Evolutionary conservation across 2,888 invertebrate genomes (phyloP), one percentile per base, ranked within the genome.

Genomic region (Lasioglossum figueresi): DNA sequence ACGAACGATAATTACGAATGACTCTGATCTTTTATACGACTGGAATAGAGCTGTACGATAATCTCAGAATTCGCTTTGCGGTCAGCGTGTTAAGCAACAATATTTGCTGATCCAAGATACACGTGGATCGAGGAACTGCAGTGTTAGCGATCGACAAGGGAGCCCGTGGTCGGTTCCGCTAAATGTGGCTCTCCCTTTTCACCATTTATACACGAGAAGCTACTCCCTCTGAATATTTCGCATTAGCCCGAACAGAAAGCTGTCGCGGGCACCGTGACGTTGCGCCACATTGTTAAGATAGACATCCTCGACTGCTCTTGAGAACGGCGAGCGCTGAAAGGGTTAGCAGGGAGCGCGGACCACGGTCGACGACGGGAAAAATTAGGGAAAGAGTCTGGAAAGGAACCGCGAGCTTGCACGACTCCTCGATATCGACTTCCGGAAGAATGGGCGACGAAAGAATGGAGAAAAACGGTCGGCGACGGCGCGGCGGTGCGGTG

Each of bases 361-460:
- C 59, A 66, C 34, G 66, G 66, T 66, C 66, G 66, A 34, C 68
- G 66, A 10, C 19, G 19, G 34, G n/a, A 16, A 48, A 68, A 73
- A 82, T 74, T 74, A 37, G 34, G 23, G 59, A 59, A 77, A 72
- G 37, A 8, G n/a, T 40, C 59, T n/a, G 27, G 27, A 77, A 76
- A 23, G 45, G 56, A 71, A 63, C 56, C 70, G 79, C 34, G 34
- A 40, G 80, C 59, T 82, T 59, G 63, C n/a, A 16, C 76, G 79
- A 79, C 88, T 83, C 86, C 87, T 84, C 85, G 81, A 91, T 89
- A 90, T 90, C 84, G 88, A 82, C 83, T 82, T 71, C 48, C 76
- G 56, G 76, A 83, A 80, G 79, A 89, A 84, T 78, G 77, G 76
- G 82, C 78, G 56, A 82, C 76, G 74, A 71, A 45, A 79, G 70